Conservation (phyloP, 2,888 invertebrate genomes). For the Apoda limacodes region DNA sequence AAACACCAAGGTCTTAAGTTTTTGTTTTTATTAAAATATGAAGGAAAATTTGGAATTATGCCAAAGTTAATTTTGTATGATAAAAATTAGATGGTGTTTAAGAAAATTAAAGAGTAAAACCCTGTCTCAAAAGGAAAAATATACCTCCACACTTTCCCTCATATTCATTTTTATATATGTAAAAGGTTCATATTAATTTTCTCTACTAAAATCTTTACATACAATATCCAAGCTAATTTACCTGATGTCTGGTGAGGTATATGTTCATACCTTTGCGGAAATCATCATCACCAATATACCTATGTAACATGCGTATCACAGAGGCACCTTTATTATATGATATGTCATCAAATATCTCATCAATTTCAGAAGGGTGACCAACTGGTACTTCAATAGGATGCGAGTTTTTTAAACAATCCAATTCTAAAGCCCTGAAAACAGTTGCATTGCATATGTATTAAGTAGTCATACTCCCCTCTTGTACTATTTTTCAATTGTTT, state of each 20-base stretch:
- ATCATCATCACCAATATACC: constrained; percentile 92
- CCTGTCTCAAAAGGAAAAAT: no score
- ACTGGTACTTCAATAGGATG: constrained; percentile 98
- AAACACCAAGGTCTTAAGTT: no score
- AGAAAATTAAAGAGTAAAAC: no score
- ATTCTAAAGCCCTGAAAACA: constrained; percentile 78
- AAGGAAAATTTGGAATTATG: no score
- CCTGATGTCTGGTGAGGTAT: constrained; percentile 86
- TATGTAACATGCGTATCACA: constrained; percentile 93
- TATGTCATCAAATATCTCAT: constrained; percentile 98
- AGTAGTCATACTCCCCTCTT: constrained; percentile 3
- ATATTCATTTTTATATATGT: no score
- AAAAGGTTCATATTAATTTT: no score
- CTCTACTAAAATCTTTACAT: constrained; percentile 1
- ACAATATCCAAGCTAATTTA: constrained; percentile 20
- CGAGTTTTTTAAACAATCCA: constrained; percentile 91
- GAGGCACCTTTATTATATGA: constrained; percentile 97
- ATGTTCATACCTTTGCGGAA: constrained; percentile 93
- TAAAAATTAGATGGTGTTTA: no score
- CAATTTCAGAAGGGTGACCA: constrained; percentile 93
- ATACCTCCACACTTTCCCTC: no score
- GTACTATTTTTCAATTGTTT: no score
- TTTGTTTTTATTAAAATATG: no score
- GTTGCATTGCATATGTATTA: no score
- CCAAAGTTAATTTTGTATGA: no score